Conservation (phyloP, 2,888 invertebrate species). For the Melanargia galathea region DNA sequence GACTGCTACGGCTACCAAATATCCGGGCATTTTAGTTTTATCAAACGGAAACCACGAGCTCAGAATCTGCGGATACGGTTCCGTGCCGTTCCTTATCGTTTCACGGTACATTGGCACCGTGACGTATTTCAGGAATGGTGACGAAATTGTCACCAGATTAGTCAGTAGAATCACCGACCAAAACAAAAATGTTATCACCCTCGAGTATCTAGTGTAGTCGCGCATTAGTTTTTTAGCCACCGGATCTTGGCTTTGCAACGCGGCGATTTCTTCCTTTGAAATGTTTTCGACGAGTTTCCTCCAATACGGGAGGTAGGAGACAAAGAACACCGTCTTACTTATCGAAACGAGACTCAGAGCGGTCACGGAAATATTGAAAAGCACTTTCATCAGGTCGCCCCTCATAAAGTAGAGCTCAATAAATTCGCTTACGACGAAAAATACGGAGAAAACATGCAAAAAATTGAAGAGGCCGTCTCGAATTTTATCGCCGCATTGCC, state of each 20-base stretch:
- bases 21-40: conserved; percentile 58
- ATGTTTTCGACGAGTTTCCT: conserved; percentile 45
- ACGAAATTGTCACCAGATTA: conserved; percentile 46
- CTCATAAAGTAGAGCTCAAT: conserved; percentile 54
- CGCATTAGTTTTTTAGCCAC: conserved; percentile 43
- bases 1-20: conserved; percentile 48
- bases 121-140: conserved; percentile 55
- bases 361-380: conserved; percentile 56
- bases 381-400: conserved; percentile 51
- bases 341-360: conserved; percentile 49
- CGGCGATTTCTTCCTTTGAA: conserved; percentile 52
- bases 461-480: conserved; percentile 47
- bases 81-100: conserved; percentile 49
- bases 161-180: conserved; percentile 56
- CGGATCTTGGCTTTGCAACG: conserved; percentile 44
- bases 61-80: conserved; percentile 59
- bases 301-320: conserved; percentile 48
- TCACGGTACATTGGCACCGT: conserved; percentile 49
- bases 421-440: conserved; percentile 52
- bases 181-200: conserved; percentile 55
- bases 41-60: conserved; percentile 69
- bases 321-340: conserved; percentile 50
- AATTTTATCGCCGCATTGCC: conserved; percentile 50
- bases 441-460: conserved; percentile 46
- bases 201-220: conserved; percentile 55